phyloP scores from a whole-genome alignment of 2,888 invertebrate species.

The Caenorhabditis sp. region DNA sequence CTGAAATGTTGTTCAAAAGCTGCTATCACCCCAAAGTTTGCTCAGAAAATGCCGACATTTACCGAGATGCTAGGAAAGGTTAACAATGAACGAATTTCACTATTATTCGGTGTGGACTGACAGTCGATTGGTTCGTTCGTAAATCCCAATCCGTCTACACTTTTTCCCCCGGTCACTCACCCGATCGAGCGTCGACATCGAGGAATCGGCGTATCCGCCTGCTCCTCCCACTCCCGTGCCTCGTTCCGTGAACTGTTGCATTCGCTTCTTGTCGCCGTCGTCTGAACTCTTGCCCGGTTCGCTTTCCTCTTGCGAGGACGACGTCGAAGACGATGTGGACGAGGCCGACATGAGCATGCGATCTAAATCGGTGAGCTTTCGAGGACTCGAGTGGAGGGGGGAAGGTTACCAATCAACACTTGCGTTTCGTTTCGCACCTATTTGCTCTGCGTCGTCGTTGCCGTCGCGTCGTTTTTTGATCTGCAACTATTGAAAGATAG shows the following conservation, averaged over 20 bases:
- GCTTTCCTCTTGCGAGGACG: constrained; percentile 38
- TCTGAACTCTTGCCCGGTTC: constrained; percentile 16
- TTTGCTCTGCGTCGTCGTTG: constrained; percentile 34
- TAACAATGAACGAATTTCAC: too few species aligned
- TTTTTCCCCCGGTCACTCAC: constrained; percentile 8
- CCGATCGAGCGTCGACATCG: constrained; percentile 52
- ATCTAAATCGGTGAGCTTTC: constrained; percentile 27
- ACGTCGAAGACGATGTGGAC: constrained; percentile 52
- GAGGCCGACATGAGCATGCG: constrained; percentile 47
- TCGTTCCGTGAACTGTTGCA: too few species aligned
- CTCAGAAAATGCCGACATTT: too few species aligned
- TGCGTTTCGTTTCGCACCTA: constrained; percentile 42
- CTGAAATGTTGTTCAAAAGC: too few species aligned
- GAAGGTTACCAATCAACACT: constrained; percentile 25
- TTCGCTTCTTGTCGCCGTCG: constrained; percentile 36
- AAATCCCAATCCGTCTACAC: neutral
- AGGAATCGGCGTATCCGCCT: constrained; percentile 27
- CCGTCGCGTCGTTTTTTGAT: too few species aligned
- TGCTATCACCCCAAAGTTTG: too few species aligned
- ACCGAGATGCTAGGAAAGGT: too few species aligned
- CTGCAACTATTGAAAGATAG: constrained; percentile 31
- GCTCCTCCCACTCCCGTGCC: too few species aligned
- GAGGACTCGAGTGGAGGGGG: constrained; percentile 6
- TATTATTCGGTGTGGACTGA: too few species aligned
- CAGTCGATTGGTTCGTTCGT: neutral